These are phyloP conservation scores for Zygothrica quintamaculata DNA, from an alignment of 2,888 invertebrate genomes.

Conservation along the genomic window DNA sequence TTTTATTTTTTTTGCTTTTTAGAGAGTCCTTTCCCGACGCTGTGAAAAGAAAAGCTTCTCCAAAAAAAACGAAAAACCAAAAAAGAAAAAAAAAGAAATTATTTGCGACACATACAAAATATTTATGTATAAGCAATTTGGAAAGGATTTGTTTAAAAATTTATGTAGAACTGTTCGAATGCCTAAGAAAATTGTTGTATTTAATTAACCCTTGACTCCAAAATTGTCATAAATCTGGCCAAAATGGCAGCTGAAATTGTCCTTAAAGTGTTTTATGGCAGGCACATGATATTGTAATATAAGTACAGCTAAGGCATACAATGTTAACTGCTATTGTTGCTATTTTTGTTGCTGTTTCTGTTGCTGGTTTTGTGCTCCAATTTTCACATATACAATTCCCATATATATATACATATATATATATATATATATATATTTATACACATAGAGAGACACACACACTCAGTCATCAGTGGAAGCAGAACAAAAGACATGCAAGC, in stretches of 20 bases:
- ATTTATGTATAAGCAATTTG: conserved; percentile 66
- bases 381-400: conserved; percentile 37
- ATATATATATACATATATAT: conserved; percentile 9
- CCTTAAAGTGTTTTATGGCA: conserved; percentile 77
- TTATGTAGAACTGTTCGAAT: conserved; percentile 26
- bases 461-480: conserved; percentile 14
- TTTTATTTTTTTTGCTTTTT: conserved; percentile 27
- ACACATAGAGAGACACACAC: conserved; percentile 13
- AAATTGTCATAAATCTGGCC: conserved; percentile 50
- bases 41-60: too few relatives aligned
- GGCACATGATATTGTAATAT: conserved; percentile 54
- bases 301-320: conserved; percentile 12
- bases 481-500: conserved; percentile 41
- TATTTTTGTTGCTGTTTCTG: conserved; percentile 23
- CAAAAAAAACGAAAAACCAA: too few relatives aligned
- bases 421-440: conserved; percentile 4
- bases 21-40: conserved; percentile 14
- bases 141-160: conserved; percentile 45
- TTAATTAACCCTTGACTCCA: conserved; percentile 70
- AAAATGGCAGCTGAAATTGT: conserved; percentile 62
- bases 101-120: conserved; percentile 48
- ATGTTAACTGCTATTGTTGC: not conserved
- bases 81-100: too few relatives aligned
- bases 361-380: conserved; percentile 59
- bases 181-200: conserved; percentile 54